Evolutionary conservation across 2,888 invertebrate genomes (phyloP), one percentile per base, ranked within the genome.

Genomic region (Dysmachus trigonus): DNA sequence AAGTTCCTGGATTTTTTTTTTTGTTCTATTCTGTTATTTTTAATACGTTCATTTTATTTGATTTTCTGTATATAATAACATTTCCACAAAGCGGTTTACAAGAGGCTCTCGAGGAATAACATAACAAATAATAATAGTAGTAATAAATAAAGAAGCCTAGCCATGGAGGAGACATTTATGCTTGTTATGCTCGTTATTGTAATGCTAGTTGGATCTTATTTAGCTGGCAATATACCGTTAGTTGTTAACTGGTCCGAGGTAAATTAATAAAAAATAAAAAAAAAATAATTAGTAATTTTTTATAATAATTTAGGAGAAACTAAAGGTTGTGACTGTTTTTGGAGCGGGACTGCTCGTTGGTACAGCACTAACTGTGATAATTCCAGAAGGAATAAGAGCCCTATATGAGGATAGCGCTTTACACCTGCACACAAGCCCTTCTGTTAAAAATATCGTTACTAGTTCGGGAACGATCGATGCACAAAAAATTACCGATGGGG

Each of bases 291-390:
- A 74, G 2, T 33, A 31, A 31, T 4, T 10, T 31, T 31, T 31
- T 27, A n/a, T 13, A 47, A n/a, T n/a, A 5, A 93, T 93, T 88
- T 91, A 99, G 98, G 97, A 97, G 87, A 98, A 98, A 92, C 93
- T 99, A 41, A 97, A 98, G 90, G 94, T 97, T 90, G 96, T 99
- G 47, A 98, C 99, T 35, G 96, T 99, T 15, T 95, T 99, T 88
- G 99, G 99, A 84, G 99, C 99, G 7, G 99, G 99, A 0, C 94
- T 99, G 7, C 94, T 99, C 0, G 98, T 99, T 0, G 99, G 99
- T 1, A 99, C 99, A 35, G 99, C 99, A 0, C 92, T 99, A 41
- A 97, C 98, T 5, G 99, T 99, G 0, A 99, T 99, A 85, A 99
- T 99, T 89, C 99, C 99, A 0, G 99, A 99, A 93, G 99, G 99